Evolutionary conservation across 2,888 invertebrate species (phyloP).

Genomic region (Chironomus tentans): DNA sequence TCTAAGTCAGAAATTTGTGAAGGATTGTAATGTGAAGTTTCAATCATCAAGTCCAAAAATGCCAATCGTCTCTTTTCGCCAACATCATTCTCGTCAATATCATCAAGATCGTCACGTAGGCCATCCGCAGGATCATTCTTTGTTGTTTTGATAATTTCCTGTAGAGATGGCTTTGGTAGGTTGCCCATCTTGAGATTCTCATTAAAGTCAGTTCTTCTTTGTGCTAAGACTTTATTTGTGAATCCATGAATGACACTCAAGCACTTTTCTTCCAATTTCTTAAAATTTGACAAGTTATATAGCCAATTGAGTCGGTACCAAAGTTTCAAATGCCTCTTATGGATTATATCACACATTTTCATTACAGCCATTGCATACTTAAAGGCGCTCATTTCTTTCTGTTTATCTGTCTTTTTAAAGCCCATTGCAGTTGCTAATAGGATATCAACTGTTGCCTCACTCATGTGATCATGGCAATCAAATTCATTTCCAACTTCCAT

Average conservation of each 20-base stretch:
- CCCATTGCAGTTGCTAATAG: conserved; percentile 77
- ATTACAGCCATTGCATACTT: conserved; percentile 79
- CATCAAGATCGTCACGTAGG: conserved; percentile 68
- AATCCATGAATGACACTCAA: conserved; percentile 64
- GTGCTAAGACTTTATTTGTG: conserved; percentile 61
- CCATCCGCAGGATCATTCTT: conserved; percentile 44
- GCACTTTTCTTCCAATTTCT: conserved; percentile 56
- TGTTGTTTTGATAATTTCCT: conserved; percentile 39
- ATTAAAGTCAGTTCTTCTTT: conserved; percentile 52
- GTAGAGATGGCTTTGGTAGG: conserved; percentile 40
- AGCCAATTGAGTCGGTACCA: conserved; percentile 62
- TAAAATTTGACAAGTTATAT: conserved; percentile 60
- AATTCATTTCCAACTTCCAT: conserved; percentile 57
- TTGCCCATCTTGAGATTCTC: conserved; percentile 45
- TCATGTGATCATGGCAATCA: conserved; percentile 71
- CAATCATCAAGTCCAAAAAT: conserved; percentile 80
- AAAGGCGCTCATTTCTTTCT: conserved; percentile 50
- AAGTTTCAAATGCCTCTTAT: conserved; percentile 64
- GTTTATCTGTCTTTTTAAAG: conserved; percentile 61
- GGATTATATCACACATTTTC: conserved; percentile 76
- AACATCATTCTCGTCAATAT: conserved; percentile 70
- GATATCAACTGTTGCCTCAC: conserved; percentile 69
- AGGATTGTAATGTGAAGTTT: conserved; percentile 44
- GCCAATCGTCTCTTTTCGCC: conserved; percentile 77
- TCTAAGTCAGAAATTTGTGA: conserved; percentile 53